These are phyloP conservation scores for Allolobophora icterica DNA, from an alignment of 2,888 invertebrate genomes.

Conservation along the genomic window DNA sequence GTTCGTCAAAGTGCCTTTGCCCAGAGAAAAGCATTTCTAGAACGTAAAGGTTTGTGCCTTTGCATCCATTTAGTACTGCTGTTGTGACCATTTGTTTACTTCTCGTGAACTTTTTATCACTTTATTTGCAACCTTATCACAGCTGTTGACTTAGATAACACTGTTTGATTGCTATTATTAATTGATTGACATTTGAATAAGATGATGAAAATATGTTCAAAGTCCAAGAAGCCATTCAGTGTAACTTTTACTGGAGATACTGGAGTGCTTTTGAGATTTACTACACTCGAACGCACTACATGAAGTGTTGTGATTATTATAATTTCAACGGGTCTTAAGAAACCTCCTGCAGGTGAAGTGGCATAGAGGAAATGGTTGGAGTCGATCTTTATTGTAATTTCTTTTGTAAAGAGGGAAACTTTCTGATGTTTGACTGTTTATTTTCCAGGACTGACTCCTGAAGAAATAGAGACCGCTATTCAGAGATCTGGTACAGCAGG, in stretches of 20 bases:
- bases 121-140: background rate
- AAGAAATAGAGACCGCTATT: constrained; percentile 57
- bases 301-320: background rate
- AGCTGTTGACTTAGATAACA: background rate
- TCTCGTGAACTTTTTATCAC: background rate
- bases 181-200: background rate
- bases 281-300: background rate
- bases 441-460: constrained; percentile 51
- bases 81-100: background rate
- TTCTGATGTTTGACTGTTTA: background rate
- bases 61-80: background rate
- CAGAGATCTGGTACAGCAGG: constrained; percentile 52
- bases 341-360: no score
- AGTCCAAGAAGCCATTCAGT: background rate
- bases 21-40: constrained; percentile 74
- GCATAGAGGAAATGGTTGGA: no score
- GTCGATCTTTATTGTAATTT: no score
- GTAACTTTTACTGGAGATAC: background rate
- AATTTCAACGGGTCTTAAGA: no score
- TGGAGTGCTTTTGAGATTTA: background rate
- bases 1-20: constrained; percentile 78
- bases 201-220: background rate
- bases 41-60: constrained; percentile 55
- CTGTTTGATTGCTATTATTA: background rate
- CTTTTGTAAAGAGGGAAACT: background rate